Conservation (phyloP, 2,797 vertebrate genomes). For the Tachyglossus aculeatus region DNA sequence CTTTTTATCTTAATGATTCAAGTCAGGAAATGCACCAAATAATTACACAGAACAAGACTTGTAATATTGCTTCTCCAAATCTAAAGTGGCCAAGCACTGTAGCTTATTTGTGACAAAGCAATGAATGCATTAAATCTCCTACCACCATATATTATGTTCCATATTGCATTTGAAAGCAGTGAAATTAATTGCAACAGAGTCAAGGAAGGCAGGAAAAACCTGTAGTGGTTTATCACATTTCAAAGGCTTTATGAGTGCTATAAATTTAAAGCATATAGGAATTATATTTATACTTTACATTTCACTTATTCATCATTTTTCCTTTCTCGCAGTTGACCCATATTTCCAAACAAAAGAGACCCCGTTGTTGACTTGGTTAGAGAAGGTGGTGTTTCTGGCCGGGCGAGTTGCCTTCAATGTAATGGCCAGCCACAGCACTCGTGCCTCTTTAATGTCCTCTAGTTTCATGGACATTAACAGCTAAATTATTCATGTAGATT, state of each 20-base stretch:
- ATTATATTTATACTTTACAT: slow-evolving; percentile 50
- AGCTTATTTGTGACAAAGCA: slow-evolving; percentile 26
- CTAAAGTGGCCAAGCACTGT: slow-evolving; percentile 9
- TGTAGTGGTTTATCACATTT: slow-evolving; percentile 52
- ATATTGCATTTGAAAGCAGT: slow-evolving; percentile 21
- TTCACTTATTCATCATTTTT: slow-evolving; percentile 27
- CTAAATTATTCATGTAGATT: slow-evolving; percentile 68
- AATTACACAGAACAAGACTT: slow-evolving; percentile 27
- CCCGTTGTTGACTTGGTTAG: slow-evolving; percentile 7
- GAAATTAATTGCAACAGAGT: slow-evolving; percentile 53
- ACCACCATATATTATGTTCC: slow-evolving; percentile 31
- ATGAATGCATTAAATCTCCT: slow-evolving; percentile 18
- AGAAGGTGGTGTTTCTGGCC: background rate
- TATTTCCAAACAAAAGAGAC: background rate
- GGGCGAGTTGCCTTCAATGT: background rate
- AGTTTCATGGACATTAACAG: slow-evolving; percentile 50
- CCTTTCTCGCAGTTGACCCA: background rate
- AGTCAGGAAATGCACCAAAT: slow-evolving; percentile 23
- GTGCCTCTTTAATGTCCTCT: slow-evolving; percentile 34
- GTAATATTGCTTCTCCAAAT: slow-evolving; percentile 21
- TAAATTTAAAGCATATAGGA: slow-evolving; percentile 43
- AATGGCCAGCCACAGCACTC: slow-evolving; percentile 6
- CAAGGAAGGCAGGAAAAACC: slow-evolving; percentile 31
- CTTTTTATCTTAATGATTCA: slow-evolving; percentile 49
- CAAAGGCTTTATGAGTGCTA: slow-evolving; percentile 27